A percentile compares a stretch with the other conserved stretches of the same genome.
phyloP scores from a whole-genome alignment of 2,888 invertebrate species.

The Hyppa rectilinea region DNA sequence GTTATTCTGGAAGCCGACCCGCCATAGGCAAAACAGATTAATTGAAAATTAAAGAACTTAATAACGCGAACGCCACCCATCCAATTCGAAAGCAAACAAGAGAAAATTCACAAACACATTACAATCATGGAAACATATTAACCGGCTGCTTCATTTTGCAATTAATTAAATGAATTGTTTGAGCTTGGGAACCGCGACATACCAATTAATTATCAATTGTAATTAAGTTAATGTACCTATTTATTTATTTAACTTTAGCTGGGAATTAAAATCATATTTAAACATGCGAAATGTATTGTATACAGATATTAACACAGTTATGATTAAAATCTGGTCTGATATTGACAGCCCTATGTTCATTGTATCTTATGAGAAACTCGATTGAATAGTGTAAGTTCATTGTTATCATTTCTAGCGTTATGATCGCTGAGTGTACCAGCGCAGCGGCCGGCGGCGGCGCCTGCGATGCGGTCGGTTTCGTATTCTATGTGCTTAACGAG shows the following conservation, averaged over 20 bases:
- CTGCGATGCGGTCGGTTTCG: slow-evolving; percentile 1
- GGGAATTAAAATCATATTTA: not conserved
- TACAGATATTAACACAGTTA: not conserved
- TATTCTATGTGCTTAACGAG: slow-evolving; percentile 24
- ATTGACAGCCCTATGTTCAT: not conserved
- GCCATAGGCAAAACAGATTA: no score
- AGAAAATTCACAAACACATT: not conserved
- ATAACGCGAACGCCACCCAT: not conserved
- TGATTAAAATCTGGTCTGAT: not conserved
- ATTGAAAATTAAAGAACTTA: not conserved
- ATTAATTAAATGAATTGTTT: slow-evolving; percentile 8
- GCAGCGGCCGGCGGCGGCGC: not conserved
- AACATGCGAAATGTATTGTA: not conserved
- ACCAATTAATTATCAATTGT: slow-evolving; percentile 2
- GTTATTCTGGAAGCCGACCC: no score
- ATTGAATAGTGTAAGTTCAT: not conserved
- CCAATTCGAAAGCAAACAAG: slow-evolving; percentile 1
- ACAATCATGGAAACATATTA: not conserved
- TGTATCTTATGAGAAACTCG: not conserved
- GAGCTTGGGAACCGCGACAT: not conserved
- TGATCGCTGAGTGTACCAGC: not conserved
- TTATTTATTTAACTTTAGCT: not conserved
- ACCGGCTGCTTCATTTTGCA: not conserved
- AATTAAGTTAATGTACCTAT: no score
- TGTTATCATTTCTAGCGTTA: not conserved